phyloP scores from a whole-genome alignment of 2,113 vertebrate genomes.

The Phaethon lepturus region DNA sequence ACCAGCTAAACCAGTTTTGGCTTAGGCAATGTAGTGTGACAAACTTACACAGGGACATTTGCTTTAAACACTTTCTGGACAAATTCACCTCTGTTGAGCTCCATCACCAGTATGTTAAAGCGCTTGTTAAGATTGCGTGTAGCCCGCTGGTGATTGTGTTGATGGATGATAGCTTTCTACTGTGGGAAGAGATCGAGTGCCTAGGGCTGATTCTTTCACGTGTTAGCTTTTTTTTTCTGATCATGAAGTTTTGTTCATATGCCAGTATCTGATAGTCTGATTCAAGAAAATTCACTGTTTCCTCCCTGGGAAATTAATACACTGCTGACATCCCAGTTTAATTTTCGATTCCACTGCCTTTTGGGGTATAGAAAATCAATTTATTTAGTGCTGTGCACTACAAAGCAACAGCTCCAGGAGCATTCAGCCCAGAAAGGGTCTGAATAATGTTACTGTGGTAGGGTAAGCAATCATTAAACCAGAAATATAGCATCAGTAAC shows the following conservation, averaged over 20 bases:
- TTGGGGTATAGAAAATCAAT: neutral
- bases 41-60: neutral
- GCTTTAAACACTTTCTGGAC: neutral
- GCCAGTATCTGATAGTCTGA: conserved; percentile 23
- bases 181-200: neutral
- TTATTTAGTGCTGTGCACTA: neutral
- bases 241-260: conserved; percentile 7
- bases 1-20: neutral
- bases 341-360: neutral
- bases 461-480: neutral
- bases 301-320: conserved; percentile 12
- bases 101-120: neutral
- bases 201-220: conserved; percentile 9
- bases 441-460: neutral
- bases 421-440: neutral
- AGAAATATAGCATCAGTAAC: neutral
- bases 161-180: conserved; percentile 12
- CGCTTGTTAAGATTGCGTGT: neutral
- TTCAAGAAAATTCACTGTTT: neutral
- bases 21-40: neutral
- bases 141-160: neutral
- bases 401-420: neutral
- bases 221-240: neutral
- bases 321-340: neutral
- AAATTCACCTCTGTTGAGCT: conserved; percentile 8